Evolutionary conservation across 1,140 invertebrate species (phyloP).

Genomic region (Apis cerana): DNA sequence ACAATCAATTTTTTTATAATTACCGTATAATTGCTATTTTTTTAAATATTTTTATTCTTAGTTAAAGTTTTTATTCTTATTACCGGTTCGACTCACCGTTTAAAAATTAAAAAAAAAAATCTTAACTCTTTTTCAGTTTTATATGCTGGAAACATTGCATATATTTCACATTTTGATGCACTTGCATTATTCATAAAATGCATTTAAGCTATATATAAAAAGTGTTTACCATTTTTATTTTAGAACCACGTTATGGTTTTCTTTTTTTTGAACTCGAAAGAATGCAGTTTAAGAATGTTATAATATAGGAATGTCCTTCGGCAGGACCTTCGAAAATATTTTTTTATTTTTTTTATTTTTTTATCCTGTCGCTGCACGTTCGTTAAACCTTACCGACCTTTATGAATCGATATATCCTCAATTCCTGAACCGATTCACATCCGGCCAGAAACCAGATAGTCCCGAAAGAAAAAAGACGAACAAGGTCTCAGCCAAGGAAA

Average conservation of each 20-base stretch:
- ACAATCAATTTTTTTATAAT: too few species aligned
- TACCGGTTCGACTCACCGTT: background rate
- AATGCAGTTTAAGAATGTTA: conserved; percentile 30
- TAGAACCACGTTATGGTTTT: background rate
- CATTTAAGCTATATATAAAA: background rate
- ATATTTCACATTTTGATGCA: background rate
- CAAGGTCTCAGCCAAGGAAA: conserved; percentile 54
- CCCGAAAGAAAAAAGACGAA: conserved; percentile 27
- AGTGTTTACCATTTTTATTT: conserved; percentile 12
- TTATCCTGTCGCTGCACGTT: conserved; percentile 38
- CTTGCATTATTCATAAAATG: background rate
- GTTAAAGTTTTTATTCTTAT: too few species aligned
- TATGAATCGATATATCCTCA: conserved; percentile 17
- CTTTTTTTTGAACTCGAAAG: background rate
- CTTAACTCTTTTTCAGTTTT: background rate
- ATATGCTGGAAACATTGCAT: background rate
- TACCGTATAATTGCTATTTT: background rate
- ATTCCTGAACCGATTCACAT: conserved; percentile 49
- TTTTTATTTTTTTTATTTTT: conserved; percentile 22
- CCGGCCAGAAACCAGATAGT: conserved; percentile 11
- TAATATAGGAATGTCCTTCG: conserved; percentile 42
- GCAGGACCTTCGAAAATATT: conserved; percentile 34
- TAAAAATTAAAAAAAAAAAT: background rate
- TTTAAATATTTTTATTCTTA: too few species aligned
- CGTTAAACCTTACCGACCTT: conserved; percentile 59